Evolutionary conservation across 2,113 vertebrate species (phyloP).

Genomic region (Nothobranchius kuhntae): DNA sequence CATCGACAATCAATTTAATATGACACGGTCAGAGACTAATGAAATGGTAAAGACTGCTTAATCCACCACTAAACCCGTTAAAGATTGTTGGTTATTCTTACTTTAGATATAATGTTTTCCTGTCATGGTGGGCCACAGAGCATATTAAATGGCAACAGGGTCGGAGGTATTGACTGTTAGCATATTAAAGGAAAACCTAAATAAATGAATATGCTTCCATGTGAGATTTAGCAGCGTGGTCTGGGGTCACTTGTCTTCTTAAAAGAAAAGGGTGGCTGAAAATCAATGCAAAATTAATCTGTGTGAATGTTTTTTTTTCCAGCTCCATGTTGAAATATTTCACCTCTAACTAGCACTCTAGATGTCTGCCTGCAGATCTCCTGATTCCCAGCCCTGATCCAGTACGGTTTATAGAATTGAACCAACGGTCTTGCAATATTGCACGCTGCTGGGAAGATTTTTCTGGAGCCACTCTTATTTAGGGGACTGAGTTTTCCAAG

Average conservation of each 20-base stretch:
- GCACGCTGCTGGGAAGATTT: not conserved
- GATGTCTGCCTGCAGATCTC: too few relatives aligned
- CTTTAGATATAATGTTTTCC: not conserved
- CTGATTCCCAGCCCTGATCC: not conserved
- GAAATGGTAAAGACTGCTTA: conserved; percentile 18
- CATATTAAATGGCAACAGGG: not conserved
- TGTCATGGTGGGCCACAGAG: not conserved
- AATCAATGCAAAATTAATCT: conserved; percentile 36
- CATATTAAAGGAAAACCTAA: conserved; percentile 19
- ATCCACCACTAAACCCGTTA: conserved; percentile 2
- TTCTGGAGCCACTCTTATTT: not conserved
- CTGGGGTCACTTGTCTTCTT: conserved; percentile 12
- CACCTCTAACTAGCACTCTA: not conserved
- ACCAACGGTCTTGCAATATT: not conserved
- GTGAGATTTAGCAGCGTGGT: not conserved
- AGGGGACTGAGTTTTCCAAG: not conserved
- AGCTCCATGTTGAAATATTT: conserved; percentile 18
- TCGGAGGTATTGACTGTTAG: not conserved
- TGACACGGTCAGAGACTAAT: conserved; percentile 11
- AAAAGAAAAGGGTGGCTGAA: conserved; percentile 17
- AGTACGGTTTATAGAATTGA: not conserved
- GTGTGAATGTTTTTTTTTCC: conserved; percentile 14
- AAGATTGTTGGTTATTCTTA: conserved; percentile 16
- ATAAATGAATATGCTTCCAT: conserved; percentile 8
- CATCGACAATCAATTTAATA: conserved; percentile 24